Conservation (phyloP, 37 sponge, comb jelly and placozoan genomes). For the Chondrosia reniformis region DNA sequence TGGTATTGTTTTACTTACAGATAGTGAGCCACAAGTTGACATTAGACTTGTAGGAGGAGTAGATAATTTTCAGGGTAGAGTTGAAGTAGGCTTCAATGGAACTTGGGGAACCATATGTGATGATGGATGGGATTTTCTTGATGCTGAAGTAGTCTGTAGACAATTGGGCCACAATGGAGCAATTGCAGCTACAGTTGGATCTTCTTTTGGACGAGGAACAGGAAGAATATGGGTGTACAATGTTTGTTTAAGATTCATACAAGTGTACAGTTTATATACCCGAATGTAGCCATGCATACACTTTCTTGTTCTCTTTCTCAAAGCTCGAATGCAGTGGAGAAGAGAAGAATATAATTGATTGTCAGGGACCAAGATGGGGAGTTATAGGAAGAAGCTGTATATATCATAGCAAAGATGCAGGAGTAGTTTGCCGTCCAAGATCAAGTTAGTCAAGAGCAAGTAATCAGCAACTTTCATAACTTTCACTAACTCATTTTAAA, state of each 20-base stretch:
- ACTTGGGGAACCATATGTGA: constrained; percentile 23
- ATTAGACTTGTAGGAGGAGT: constrained; percentile 9
- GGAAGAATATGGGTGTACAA: not conserved
- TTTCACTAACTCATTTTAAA: too few relatives aligned
- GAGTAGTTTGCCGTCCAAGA: not conserved
- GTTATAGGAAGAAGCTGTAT: not conserved
- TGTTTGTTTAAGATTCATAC: too few relatives aligned
- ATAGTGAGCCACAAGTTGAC: not conserved
- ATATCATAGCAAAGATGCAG: not conserved
- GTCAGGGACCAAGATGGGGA: not conserved
- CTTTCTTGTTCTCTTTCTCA: too few relatives aligned
- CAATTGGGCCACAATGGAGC: constrained; percentile 10
- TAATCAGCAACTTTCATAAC: too few relatives aligned
- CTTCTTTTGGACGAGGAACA: constrained; percentile 3
- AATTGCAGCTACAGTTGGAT: not conserved
- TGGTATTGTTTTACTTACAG: not conserved
- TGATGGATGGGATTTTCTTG: not conserved
- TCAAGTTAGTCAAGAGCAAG: not conserved
- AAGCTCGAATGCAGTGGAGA: not conserved
- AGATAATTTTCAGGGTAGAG: not conserved
- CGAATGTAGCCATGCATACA: too few relatives aligned
- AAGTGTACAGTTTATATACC: too few relatives aligned
- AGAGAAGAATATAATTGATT: not conserved
- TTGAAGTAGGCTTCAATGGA: constrained; percentile 12
- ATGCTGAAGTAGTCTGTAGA: constrained; percentile 13